phyloP scores from a whole-genome alignment of 2,888 invertebrate species.

The Megastigmus dorsalis region DNA sequence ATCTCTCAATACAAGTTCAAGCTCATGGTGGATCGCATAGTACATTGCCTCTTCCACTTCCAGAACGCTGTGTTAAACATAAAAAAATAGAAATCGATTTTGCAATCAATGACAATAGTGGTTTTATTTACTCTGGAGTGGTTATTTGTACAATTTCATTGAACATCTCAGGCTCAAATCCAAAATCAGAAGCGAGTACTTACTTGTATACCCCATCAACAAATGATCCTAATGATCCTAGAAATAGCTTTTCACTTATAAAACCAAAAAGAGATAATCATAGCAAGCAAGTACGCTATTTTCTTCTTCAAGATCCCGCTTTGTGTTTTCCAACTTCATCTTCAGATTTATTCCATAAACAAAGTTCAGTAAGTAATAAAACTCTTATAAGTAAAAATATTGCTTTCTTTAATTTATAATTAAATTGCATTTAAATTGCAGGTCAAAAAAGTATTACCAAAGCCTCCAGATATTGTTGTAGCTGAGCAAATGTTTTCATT shows the following conservation, averaged over 20 bases:
- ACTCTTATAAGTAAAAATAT: neutral
- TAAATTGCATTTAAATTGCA: neutral
- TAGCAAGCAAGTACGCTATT: conserved; percentile 60
- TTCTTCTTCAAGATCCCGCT: conserved; percentile 63
- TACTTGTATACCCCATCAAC: conserved; percentile 58
- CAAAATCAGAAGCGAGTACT: conserved; percentile 48
- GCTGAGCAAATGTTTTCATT: conserved; percentile 67
- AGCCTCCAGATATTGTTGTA: conserved; percentile 65
- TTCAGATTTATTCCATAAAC: conserved; percentile 25
- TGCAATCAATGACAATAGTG: conserved; percentile 62
- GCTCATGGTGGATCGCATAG: conserved; percentile 60
- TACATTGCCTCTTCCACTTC: conserved; percentile 67
- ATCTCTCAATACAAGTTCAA: conserved; percentile 64
- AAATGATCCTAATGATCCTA: conserved; percentile 69
- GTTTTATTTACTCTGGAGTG: conserved; percentile 63
- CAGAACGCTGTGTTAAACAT: conserved; percentile 62
- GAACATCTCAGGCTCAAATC: conserved; percentile 52
- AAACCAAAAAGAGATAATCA: conserved; percentile 53
- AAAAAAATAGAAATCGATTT: conserved; percentile 67
- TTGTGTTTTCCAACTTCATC: conserved; percentile 54
- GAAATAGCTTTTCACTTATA: conserved; percentile 58
- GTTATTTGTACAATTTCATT: conserved; percentile 65
- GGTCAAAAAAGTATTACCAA: conserved; percentile 55
- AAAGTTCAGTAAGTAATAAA: conserved; percentile 4
- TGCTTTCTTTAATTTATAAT: neutral